A percentile compares a stretch with the other conserved stretches of the same genome.
Evolutionary conservation across 2,113 vertebrate species (phyloP).

Genomic region (Dasypus novemcinctus): DNA sequence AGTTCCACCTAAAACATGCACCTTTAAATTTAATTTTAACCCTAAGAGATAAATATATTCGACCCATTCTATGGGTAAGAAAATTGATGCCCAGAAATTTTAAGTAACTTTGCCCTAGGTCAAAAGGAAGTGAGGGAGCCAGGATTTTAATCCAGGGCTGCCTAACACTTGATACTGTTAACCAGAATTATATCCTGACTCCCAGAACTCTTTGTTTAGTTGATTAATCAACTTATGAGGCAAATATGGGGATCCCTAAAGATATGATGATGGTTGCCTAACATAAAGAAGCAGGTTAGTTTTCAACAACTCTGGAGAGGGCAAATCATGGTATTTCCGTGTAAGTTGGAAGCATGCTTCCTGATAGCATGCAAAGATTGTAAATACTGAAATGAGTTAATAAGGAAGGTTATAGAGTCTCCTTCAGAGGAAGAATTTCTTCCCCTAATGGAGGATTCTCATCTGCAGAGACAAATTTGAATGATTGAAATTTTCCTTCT

Average conservation of each 20-base stretch:
- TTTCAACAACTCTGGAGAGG: background rate
- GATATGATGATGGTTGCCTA: background rate
- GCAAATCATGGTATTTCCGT: background rate
- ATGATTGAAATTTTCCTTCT: background rate
- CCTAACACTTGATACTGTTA: background rate
- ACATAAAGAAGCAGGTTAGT: background rate
- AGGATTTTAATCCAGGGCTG: background rate
- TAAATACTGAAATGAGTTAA: constrained; percentile 59
- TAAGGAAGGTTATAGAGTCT: constrained; percentile 49
- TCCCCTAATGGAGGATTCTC: constrained; percentile 20
- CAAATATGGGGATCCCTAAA: background rate
- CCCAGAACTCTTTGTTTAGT: background rate
- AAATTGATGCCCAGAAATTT: constrained; percentile 14
- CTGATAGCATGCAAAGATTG: background rate
- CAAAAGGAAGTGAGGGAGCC: background rate
- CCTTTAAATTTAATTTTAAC: background rate
- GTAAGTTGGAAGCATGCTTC: background rate
- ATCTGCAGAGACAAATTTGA: constrained; percentile 53
- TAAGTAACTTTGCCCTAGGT: background rate
- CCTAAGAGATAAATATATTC: background rate
- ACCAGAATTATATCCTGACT: background rate
- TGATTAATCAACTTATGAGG: background rate
- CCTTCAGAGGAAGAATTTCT: constrained; percentile 49
- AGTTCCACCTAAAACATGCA: background rate
- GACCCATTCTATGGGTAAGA: background rate